Evolutionary conservation across 2,113 vertebrate genomes (phyloP), one percentile per base, ranked within the genome.

Genomic region (Oreochromis aureus): DNA sequence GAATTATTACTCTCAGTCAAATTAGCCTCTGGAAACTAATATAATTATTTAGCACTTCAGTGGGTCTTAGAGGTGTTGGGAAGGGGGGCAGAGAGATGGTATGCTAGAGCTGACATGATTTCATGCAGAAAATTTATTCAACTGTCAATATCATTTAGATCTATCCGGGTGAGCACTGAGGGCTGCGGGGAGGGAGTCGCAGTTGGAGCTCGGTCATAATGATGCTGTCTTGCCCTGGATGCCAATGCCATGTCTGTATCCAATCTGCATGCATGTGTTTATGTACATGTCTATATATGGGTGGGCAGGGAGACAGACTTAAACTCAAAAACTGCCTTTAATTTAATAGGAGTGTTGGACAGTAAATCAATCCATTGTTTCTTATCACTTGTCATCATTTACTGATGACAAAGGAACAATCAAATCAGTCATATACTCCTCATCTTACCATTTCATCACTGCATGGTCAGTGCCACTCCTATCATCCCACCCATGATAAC

Each of bases 111-210:
- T 91, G 90, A 87, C 91, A 85, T 85, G 92, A 94, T 95, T 95
- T 94, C 93, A 91, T 94, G 93, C 90, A 88, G 92, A 95, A 94
- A 92, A 96, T 96, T 7, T 95, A 96, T 95, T 96, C 94, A 91
- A 86, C 92, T 94, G 94, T 96, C 95, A 95, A 95, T 96, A 96
- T 95, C 90, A 95, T 95, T 96, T 96, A 93, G 95, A 94, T 95
- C 89, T 94, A 86, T 94, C 81, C 59, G 90, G 87, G 81, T 91
- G 89, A 95, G 92, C 92, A 92, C 83, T 41, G 83, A 55, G 89
- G 86, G 91, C 82, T 51, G 86, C n/a, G 2, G 73, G 87, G 90
- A 82, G 54, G 86, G 59, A 86, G 84, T 84, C 61, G 81, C 88
- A 91, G 58, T 91, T 84, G 87, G 89, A 88, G 88, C 90, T 94